Base-by-base conservation (phyloP, 2,888 invertebrate species). In the Urechis unicinctus region DNA sequence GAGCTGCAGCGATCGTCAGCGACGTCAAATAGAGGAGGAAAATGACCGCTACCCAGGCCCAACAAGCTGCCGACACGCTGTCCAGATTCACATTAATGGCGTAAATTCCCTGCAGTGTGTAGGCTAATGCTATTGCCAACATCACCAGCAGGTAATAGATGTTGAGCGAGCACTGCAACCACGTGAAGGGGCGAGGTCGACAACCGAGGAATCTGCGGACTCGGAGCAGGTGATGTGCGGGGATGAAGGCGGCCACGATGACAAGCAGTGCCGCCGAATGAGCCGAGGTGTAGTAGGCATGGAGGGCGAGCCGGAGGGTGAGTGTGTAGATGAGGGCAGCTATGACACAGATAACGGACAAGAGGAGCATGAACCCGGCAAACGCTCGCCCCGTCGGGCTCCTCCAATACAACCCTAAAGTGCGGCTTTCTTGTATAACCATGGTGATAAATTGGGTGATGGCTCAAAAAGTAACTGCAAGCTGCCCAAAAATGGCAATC, bases 261-360 rank as follows among this genome's bases (percentile, higher is more conserved):
- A 43, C 36, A 6, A 43, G 6, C 30, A 58, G 29, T 22, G 42
- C 50, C n/a, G 55, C 51, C 22, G 48, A 28, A 36, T 58, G 55
- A 1, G 58, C 58, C 5, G 26, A 24, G 22, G 22, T 29, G 55
- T 42, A 58, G 48, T 58, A 58, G 21, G 31, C 51, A 13, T 55
- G 30, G 13, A 58, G 44, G 25, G 25, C 41, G 3, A 55, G 46
- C 9, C 58, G 36, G 9, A 46, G 26, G 2, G 47, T 29, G 6
- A 57, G 25, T 1, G 56, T 48, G 29, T 52, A 46, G 28, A 25
- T 43, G 17, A 52, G 21, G 26, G 28, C 25, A 2, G 28, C 52
- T 6, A 49, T 2, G 2, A 47, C 3, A 42, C 17, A 52, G 6
- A 56, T n/a, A 2, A 26, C n/a, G 4, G 36, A n/a, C 1, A 56